Conservation (phyloP, 2,113 vertebrate genomes). For the Thunnus thynnus region DNA sequence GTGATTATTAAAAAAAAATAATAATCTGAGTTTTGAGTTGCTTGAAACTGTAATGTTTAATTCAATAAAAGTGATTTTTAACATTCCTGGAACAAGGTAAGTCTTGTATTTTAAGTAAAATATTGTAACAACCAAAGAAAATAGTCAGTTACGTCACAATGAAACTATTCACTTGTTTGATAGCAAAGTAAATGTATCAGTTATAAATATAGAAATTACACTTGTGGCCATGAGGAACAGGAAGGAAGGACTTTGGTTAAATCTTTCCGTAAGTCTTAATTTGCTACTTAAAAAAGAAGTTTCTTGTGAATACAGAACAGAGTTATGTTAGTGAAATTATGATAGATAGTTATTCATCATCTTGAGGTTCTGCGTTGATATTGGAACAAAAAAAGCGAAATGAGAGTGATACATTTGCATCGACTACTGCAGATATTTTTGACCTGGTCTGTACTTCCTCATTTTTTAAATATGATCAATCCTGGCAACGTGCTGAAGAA, state of each 20-base stretch:
- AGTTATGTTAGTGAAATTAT: too few species aligned
- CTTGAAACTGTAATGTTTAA: conserved; percentile 68
- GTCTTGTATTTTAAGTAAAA: not conserved
- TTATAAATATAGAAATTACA: not conserved
- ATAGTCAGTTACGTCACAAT: not conserved
- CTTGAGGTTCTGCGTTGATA: conserved; percentile 43
- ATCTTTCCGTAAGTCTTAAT: not conserved
- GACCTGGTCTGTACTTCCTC: conserved; percentile 70
- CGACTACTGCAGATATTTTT: conserved; percentile 76
- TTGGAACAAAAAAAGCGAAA: conserved; percentile 79
- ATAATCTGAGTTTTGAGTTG: conserved; percentile 42
- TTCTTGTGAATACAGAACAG: not conserved
- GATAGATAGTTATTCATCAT: conserved; percentile 6
- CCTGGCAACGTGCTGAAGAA: not conserved
- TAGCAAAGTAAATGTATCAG: not conserved
- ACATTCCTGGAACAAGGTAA: conserved; percentile 53
- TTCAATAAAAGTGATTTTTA: conserved; percentile 83
- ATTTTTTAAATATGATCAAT: conserved; percentile 57
- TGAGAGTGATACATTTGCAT: conserved; percentile 81
- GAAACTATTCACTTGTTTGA: not conserved
- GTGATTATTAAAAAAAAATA: conserved; percentile 40
- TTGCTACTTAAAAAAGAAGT: not conserved
- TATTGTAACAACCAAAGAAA: not conserved
- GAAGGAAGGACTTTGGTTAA: not conserved
- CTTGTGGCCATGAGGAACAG: not conserved